phyloP scores from a whole-genome alignment of 2,888 invertebrate species.

The Dasypogon diadema region DNA sequence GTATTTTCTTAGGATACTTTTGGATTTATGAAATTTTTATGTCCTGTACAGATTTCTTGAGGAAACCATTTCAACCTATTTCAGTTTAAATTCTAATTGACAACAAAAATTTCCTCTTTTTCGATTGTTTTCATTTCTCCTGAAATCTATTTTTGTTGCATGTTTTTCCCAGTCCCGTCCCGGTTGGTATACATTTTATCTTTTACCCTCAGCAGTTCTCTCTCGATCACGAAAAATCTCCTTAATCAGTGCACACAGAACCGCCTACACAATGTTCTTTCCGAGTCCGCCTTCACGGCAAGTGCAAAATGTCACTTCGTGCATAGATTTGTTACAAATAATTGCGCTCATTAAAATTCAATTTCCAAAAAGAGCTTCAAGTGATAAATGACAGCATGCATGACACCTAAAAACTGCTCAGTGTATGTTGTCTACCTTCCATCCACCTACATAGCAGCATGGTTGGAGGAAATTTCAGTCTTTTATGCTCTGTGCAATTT shows the following conservation, averaged over 20 bases:
- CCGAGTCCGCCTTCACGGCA: slow-evolving; percentile 22
- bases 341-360: slow-evolving; percentile 48
- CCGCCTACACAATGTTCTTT: slow-evolving; percentile 22
- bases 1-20: too few species aligned
- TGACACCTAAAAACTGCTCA: not conserved
- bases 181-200: too few species aligned
- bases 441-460: slow-evolving; percentile 6
- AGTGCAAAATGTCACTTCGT: slow-evolving; percentile 39
- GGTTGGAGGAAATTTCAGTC: too few species aligned
- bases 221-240: slow-evolving; percentile 10
- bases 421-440: not conserved
- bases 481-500: not conserved
- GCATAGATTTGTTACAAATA: slow-evolving; percentile 38
- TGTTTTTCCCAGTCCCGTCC: not conserved
- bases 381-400: slow-evolving; percentile 13
- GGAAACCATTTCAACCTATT: too few species aligned
- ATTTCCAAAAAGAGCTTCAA: slow-evolving; percentile 40
- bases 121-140: too few species aligned
- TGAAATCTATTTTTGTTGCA: too few species aligned
- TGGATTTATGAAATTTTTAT: too few species aligned
- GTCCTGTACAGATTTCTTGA: too few species aligned
- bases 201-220: not conserved
- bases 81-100: too few species aligned
- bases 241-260: slow-evolving; percentile 25
- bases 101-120: too few species aligned